Evolutionary conservation across 2,797 vertebrate genomes (phyloP), one percentile per base, ranked within the genome.

Genomic region (Mionectes olivaceus): DNA sequence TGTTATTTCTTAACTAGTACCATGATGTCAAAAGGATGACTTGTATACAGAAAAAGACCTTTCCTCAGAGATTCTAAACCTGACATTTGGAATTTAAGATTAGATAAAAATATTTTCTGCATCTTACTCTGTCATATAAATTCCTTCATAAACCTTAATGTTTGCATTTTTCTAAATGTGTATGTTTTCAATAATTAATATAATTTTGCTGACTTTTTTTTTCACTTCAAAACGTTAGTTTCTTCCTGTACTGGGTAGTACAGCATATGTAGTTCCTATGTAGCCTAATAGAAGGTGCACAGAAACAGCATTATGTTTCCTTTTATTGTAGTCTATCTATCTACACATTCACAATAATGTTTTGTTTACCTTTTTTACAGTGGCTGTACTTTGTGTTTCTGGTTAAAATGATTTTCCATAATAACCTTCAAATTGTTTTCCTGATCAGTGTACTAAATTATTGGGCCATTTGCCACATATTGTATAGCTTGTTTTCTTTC

Each of bases 401-500:
- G 44, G 43, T 84, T 96, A 87, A 94, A 96, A 94, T 92, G 59
- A 93, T 93, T 93, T 95, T 84, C 88, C 2, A 3, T 93, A 94
- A 93, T 94, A 96, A 96, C 80, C 46, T 91, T 90, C 71, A 84
- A 93, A 94, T 78, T 77, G 60, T 94, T 97, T 95, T 95, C 64
- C 79, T 77, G 74, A 93, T 97, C 88, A 95, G 73, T 30, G 41
- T 90, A 70, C 49, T 94, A 85, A 94, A 93, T 94, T 96, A 95
- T 96, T 82, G 88, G 75, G 77, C 84, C 76, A 82, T 96, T 97
- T 97, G 63, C 82, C 91, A 91, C 61, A 70, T 76, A 96, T 81
- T 83, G 49, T 87, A 88, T 74, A 64, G 77, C 52, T 94, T 92
- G 84, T 90, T 94, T 94, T 65, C 82, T 88, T 90, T 74, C 82